Evolutionary conservation across 2,888 invertebrate genomes (phyloP), one percentile per base, ranked within the genome.

Genomic region (Tetranychus piercei): DNA sequence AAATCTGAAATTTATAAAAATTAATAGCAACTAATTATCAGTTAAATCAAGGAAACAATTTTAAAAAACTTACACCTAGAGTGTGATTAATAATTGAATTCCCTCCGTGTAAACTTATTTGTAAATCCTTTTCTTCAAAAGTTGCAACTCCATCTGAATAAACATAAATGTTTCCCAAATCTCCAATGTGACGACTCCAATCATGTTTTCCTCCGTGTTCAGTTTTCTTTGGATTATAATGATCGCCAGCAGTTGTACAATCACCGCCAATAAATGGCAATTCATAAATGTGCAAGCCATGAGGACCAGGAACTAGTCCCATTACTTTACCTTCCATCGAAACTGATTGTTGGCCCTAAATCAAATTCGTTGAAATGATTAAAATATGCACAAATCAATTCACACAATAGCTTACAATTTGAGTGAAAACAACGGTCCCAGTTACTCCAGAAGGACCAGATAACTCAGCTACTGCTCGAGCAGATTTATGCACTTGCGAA

Each of bases 171-270:
- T 75, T 75, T 11, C 83, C 83, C 1, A 83, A 86, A 82, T 96
- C 95, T 1, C 95, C 95, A 71, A 89, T 88, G 82, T 96, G 95
- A 77, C 95, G 73, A 34, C 18, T 44, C 73, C 73, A 73, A 65
- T 73, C 73, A 55, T 23, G 15, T 45, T 73, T 73, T 18, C 73
- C 73, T 22, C 73, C 73, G 20, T 73, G 73, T 23, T 65, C 64
- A 44, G 64, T 73, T 34, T 73, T 73, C 20, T 55, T n/a, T 8
- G 73, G 73, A 65, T 73, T 73, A 65, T 64, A 73, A 65, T 73
- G 73, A 20, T 55, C 34, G 23, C 73, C 73, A 18, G 65, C n/a
- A 8, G 23, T n/a, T 7, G 9, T 11, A 65, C 73, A 73, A 55
- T 64, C 55, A 64, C 44, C 44, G 20, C 22, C 44, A 18, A 73